Percentiles rank a stretch among this genome's conserved stretches.
phyloP scores from a whole-genome alignment of 2,888 invertebrate genomes.

The Torymus auratus region DNA sequence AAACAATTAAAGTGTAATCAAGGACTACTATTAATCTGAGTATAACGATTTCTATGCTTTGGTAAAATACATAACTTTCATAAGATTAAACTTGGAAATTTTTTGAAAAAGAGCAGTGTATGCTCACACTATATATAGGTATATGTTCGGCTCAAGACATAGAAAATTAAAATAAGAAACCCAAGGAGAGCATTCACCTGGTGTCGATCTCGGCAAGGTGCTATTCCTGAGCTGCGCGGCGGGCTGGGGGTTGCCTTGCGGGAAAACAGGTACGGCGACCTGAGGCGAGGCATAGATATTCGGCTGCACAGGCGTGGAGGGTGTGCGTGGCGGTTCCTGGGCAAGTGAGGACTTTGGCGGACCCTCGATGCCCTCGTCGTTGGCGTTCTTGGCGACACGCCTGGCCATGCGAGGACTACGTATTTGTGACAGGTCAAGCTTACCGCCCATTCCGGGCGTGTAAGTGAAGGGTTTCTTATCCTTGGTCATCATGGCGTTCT shows the following conservation, averaged over 20 bases:
- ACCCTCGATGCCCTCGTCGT: slow-evolving; percentile 83
- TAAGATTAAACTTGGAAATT: too few relatives aligned
- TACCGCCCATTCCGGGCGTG: slow-evolving; percentile 88
- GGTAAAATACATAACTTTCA: too few relatives aligned
- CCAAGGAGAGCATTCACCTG: slow-evolving; percentile 56
- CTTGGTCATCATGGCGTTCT: slow-evolving; percentile 96
- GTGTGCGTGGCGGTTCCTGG: slow-evolving; percentile 74
- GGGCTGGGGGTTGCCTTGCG: slow-evolving; percentile 75
- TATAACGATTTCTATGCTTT: too few relatives aligned
- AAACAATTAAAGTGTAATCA: too few relatives aligned
- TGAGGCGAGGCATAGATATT: slow-evolving; percentile 80
- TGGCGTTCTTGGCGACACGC: slow-evolving; percentile 84
- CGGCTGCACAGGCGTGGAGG: slow-evolving; percentile 71
- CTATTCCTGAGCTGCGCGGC: slow-evolving; percentile 59
- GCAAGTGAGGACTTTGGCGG: slow-evolving; percentile 79
- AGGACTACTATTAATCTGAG: too few relatives aligned
- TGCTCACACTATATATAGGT: too few relatives aligned
- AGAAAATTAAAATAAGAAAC: not conserved
- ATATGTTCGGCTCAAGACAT: not conserved
- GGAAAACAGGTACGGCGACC: slow-evolving; percentile 82
- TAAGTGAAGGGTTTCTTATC: slow-evolving; percentile 98
- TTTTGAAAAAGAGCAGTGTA: too few relatives aligned
- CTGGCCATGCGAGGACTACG: slow-evolving; percentile 93
- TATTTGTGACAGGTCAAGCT: slow-evolving; percentile 91
- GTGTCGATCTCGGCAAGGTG: slow-evolving; percentile 54